Evolutionary conservation across 2,888 invertebrate species (phyloP).

Genomic region (Eueremaeus valkanovi): DNA sequence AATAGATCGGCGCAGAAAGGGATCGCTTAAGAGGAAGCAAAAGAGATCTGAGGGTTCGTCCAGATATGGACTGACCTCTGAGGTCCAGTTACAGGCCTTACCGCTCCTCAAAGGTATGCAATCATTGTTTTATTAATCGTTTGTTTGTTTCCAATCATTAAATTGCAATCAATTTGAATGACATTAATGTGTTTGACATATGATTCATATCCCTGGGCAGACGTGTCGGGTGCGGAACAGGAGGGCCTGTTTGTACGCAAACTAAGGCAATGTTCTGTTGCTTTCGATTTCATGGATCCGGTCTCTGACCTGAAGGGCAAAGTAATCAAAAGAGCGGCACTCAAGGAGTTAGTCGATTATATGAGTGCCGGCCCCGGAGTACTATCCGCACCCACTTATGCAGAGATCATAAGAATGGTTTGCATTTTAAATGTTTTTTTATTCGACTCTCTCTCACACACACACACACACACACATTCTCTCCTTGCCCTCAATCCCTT

Average conservation of each 20-base stretch:
- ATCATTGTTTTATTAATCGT: neutral
- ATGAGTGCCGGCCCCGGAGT: slow-evolving; percentile 84
- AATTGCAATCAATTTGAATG: neutral
- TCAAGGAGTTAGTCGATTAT: slow-evolving; percentile 97
- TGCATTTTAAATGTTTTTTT: slow-evolving; percentile 48
- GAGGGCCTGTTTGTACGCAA: slow-evolving; percentile 96
- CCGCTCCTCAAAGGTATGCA: slow-evolving; percentile 91
- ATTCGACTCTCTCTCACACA: too few relatives aligned
- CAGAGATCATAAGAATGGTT: slow-evolving; percentile 98
- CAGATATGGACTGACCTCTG: slow-evolving; percentile 94
- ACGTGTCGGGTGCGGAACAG: slow-evolving; percentile 80
- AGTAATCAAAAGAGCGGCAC: slow-evolving; percentile 92
- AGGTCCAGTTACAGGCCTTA: slow-evolving; percentile 92
- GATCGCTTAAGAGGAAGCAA: slow-evolving; percentile 95
- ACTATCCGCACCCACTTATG: slow-evolving; percentile 84
- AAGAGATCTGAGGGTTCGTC: slow-evolving; percentile 99
- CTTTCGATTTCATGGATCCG: slow-evolving; percentile 97
- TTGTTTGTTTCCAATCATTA: too few relatives aligned
- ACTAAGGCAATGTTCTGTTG: slow-evolving; percentile 93
- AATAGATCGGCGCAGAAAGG: slow-evolving; percentile 98
- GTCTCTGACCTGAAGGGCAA: slow-evolving; percentile 98
- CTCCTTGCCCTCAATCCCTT: too few relatives aligned
- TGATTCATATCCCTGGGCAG: slow-evolving; percentile 56
- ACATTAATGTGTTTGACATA: neutral
- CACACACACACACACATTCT: too few relatives aligned